Base-by-base conservation (phyloP, 2,113 vertebrate species). In the Hystrix brachyura region DNA sequence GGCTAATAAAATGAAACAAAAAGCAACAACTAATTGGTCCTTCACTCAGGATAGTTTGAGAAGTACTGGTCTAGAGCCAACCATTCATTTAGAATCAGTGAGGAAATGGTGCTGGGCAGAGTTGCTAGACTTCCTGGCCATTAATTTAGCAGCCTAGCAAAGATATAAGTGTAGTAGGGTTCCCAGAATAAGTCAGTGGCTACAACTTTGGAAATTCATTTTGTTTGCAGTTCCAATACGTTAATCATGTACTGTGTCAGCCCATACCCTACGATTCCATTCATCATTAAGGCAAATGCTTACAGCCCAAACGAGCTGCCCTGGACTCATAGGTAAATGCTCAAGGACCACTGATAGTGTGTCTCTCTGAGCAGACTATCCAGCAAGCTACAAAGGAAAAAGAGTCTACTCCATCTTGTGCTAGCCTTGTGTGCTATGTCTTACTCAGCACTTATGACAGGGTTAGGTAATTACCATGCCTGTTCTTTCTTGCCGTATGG, bases 181-280 rank as follows among this genome's bases (percentile, higher is more conserved):
- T 96, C 65, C 69, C 53, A 76, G 93, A 92, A 90, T 53, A 74
- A 93, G 87, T 85, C 48, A 89, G 34, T 72, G 17, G 60, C 34
- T 90, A 23, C 86, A 80, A 93, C 64, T 74, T 83, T 25, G 74
- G 76, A 95, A 83, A 25, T 67, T 88, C 81, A 71, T 82, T 96
- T 90, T 88, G 67, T 81, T 87, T 86, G 74, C 43, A 57, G 60
- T 59, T 84, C 71, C 53, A 51, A 29, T 38, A 78, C 71, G 60
- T 72, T 74, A 91, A 59, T 53, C 59, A 82, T 17, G 25, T 65
- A 48, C 74, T 23, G 55, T 67, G 25, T 38, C 78, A n/a, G n/a
- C 0, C 7, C 25, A 64, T 38, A n/a, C 29, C 46, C 83, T 65
- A 38, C 34, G 65, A 86, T 19, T 69, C 57, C 69, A 59, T 72